phyloP scores from a whole-genome alignment of 2,888 invertebrate genomes.

The Parelbella ahira region DNA sequence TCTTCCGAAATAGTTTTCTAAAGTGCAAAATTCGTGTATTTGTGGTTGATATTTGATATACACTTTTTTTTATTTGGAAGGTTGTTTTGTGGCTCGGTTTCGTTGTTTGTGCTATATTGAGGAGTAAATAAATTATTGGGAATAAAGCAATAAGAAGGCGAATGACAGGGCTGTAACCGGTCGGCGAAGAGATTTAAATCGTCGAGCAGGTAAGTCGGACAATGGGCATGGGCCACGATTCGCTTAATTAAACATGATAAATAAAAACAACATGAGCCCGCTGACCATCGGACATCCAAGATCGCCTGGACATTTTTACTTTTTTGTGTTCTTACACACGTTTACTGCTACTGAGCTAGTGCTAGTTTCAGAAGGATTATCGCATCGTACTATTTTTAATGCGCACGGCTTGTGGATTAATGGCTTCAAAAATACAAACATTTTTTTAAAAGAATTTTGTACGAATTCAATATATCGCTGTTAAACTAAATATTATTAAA shows the following conservation, averaged over 20 bases:
- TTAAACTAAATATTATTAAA: too few species aligned
- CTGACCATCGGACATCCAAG: constrained; percentile 37
- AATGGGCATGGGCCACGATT: constrained; percentile 69
- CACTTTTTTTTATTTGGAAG: constrained; percentile 5
- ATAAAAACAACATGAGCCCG: constrained; percentile 50
- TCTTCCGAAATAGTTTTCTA: constrained; percentile 18
- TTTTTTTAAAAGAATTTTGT: too few species aligned
- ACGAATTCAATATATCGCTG: too few species aligned
- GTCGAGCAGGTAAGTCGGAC: constrained; percentile 68
- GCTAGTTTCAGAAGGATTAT: constrained; percentile 2
- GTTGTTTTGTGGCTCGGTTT: constrained; percentile 38
- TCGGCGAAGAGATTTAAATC: constrained; percentile 60
- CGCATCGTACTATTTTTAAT: background rate
- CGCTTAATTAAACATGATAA: constrained; percentile 71
- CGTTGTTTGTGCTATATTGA: constrained; percentile 55
- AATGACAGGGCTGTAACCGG: constrained; percentile 59
- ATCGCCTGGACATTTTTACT: constrained; percentile 32
- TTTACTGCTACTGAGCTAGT: constrained; percentile 22
- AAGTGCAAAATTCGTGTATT: constrained; percentile 25
- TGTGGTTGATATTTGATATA: constrained; percentile 17
- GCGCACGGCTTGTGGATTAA: too few species aligned
- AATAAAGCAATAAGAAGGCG: constrained; percentile 53
- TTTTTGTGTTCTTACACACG: constrained; percentile 22
- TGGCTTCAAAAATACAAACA: too few species aligned
- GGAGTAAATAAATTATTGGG: constrained; percentile 55